These are phyloP conservation scores for Gallirallus australis DNA, from an alignment of 2,797 vertebrate genomes.

Conservation along the genomic window DNA sequence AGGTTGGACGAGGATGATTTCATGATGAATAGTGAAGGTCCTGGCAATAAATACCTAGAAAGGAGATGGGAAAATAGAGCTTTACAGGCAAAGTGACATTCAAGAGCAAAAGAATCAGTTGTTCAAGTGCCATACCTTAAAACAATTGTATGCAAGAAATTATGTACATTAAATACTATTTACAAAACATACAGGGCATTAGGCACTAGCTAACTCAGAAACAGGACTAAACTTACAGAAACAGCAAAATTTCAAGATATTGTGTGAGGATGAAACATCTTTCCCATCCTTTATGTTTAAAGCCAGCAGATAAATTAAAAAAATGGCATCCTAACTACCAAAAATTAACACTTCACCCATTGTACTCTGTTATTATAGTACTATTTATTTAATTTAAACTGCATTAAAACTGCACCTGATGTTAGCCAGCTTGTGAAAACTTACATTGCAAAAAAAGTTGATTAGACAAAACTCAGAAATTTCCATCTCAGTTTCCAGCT, in stretches of 20 bases:
- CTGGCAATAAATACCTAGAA: slow-evolving; percentile 94
- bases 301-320: background rate
- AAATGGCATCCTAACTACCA: background rate
- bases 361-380: background rate
- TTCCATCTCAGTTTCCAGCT: background rate
- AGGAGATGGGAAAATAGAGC: slow-evolving; percentile 57
- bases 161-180: background rate
- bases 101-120: background rate
- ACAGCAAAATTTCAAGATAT: background rate
- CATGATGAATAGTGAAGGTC: slow-evolving; percentile 93
- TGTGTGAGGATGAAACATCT: background rate
- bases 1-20: slow-evolving; percentile 90
- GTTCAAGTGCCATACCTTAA: background rate
- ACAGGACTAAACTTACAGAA: background rate
- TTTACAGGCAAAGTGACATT: slow-evolving; percentile 48
- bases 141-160: background rate
- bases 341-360: background rate
- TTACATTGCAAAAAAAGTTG: background rate
- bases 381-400: background rate
- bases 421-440: background rate
- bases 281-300: background rate
- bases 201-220: background rate
- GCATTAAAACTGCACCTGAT: background rate
- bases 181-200: background rate
- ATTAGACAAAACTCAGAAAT: background rate